Evolutionary conservation across 2,888 invertebrate species (phyloP), one percentile per base, ranked within the genome.

Genomic region (Seladonia tumulorum): DNA sequence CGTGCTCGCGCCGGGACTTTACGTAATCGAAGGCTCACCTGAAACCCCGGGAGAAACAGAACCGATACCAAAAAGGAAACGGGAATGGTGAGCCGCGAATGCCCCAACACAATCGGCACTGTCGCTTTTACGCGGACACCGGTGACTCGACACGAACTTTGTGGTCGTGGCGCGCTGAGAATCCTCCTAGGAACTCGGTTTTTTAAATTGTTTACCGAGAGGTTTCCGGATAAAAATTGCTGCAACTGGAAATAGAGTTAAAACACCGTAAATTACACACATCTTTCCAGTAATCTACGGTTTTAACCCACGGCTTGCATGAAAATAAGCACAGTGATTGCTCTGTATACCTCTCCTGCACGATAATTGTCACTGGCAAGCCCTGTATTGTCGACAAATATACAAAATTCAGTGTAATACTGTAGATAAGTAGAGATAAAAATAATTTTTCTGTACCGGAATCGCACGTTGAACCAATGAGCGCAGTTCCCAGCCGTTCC

Each of bases 1-100:
- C 3, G 72, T 76, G 86, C 78, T 86, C 81, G 74, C 72, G 66
- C 53, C 53, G 63, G 83, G 81, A 82, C 82, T 90, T 88, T 77
- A 88, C 86, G 88, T 86, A 86, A 90, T 86, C 78, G 80, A 57
- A 79, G 80, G 81, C 63, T 80, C 79, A 57, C 71, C 80, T 68
- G 82, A 80, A 74, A 79, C 82, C 73, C 29, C 63, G 63, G 60
- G 60, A 60, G 60, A 60, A 25, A 53, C 70, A 79, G 75, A 66
- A 70, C 68, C 53, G 85, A 29, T 68, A 77, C 86, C 77, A 71
- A 73, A 82, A 76, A 78, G 83, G 80, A 74, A 80, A 79, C 66
- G 57, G 68, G 81, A 87, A 87, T 78, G 72, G 78, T 42, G 57
- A 78, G 74, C 49, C 47, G 71, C 63, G 25, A 18, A 35, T 35